Conservation (phyloP, 1,140 invertebrate genomes). For the Condylostylus longicornis region DNA sequence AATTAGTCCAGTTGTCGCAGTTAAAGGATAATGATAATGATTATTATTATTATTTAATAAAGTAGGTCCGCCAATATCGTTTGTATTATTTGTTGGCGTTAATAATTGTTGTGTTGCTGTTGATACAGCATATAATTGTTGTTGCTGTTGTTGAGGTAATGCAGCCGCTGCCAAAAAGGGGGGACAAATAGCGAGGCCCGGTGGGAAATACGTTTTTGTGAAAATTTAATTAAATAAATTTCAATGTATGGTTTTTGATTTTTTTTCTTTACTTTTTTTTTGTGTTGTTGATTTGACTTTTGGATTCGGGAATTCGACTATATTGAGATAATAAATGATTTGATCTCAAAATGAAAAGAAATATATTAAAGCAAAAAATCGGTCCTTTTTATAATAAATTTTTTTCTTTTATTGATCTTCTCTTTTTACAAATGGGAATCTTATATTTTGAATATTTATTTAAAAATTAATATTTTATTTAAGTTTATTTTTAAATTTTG, state of each 20-base stretch:
- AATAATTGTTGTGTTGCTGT: slow-evolving; percentile 5
- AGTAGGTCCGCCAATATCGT: slow-evolving; percentile 11
- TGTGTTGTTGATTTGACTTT: slow-evolving; percentile 1
- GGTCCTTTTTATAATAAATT: no score
- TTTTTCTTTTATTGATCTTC: no score
- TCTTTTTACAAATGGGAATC: no score
- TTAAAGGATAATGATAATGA: background rate
- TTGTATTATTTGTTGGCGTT: slow-evolving; percentile 7
- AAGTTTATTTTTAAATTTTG: no score
- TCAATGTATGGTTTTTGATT: no score
- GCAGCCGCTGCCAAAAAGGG: slow-evolving; percentile 4
- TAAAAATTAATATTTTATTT: no score
- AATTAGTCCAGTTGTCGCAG: slow-evolving; percentile 7
- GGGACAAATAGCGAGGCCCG: slow-evolving; percentile 7
- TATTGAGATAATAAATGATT: background rate
- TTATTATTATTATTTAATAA: background rate
- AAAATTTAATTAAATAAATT: background rate
- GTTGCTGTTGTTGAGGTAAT: slow-evolving; percentile 25
- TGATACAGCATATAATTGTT: slow-evolving; percentile 25
- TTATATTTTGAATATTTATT: no score
- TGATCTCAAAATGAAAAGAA: no score
- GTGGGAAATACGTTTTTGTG: slow-evolving; percentile 7
- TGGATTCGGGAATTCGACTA: background rate
- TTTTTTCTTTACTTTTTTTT: background rate
- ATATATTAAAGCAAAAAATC: no score